These are phyloP conservation scores for Galeruca laticollis DNA, from an alignment of 2,888 invertebrate genomes.

Conservation along the genomic window DNA sequence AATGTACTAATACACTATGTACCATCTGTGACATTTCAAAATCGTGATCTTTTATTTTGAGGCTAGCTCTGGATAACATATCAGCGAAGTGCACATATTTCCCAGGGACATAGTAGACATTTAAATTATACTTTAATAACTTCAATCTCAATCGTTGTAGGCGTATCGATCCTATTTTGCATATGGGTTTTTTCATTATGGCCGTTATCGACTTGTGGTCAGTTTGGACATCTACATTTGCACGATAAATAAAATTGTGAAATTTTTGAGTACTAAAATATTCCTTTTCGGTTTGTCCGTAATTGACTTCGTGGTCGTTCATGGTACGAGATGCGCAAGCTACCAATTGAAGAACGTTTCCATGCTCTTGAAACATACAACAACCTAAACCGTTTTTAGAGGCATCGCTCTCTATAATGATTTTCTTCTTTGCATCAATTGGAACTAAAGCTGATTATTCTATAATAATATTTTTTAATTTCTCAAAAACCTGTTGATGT, in stretches of 20 bases:
- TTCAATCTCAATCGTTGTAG: slow-evolving; percentile 35
- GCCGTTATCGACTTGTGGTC: too few species aligned
- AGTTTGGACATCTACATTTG: too few species aligned
- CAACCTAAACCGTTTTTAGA: too few species aligned
- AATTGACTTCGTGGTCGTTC: slow-evolving; percentile 31
- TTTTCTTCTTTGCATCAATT: too few species aligned
- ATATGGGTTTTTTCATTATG: too few species aligned
- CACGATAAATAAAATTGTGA: slow-evolving; percentile 24
- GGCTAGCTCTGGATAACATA: slow-evolving; percentile 40
- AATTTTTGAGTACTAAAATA: slow-evolving; percentile 6
- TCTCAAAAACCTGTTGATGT: slow-evolving; percentile 39
- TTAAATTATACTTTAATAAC: slow-evolving; percentile 41
- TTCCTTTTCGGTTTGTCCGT: slow-evolving; percentile 21
- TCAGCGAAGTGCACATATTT: slow-evolving; percentile 46
- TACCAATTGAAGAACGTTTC: slow-evolving; percentile 29
- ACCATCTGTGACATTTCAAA: slow-evolving; percentile 44
- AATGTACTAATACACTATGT: slow-evolving; percentile 42
- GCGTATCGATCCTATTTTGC: slow-evolving; percentile 43
- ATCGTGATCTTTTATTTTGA: slow-evolving; percentile 26
- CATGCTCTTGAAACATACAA: slow-evolving; percentile 44
- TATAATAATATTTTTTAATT: too few species aligned
- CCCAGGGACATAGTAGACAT: slow-evolving; percentile 41
- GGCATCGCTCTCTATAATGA: too few species aligned
- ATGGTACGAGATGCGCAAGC: slow-evolving; percentile 35
- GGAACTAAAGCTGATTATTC: too few species aligned